phyloP scores from a whole-genome alignment of 2,113 vertebrate genomes.

The Trematocara zebra region DNA sequence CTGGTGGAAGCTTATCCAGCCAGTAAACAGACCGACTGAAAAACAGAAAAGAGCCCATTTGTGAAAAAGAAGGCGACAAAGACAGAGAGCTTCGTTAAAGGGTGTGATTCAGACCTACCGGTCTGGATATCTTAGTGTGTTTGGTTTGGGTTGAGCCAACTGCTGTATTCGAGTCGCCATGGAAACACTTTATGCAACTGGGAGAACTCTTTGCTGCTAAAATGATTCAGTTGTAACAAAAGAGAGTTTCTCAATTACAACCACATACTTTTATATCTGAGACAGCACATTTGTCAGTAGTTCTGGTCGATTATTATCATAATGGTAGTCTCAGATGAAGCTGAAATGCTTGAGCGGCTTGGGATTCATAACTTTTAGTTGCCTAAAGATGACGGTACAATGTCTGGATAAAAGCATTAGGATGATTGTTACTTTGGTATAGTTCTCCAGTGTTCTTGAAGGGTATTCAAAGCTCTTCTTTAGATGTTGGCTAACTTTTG shows the following conservation, averaged over 20 bases:
- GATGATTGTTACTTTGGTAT: not conserved
- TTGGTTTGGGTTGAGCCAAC: constrained; percentile 56
- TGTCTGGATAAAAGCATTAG: not conserved
- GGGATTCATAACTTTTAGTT: not conserved
- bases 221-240: not conserved
- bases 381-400: not conserved
- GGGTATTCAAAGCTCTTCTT: not conserved
- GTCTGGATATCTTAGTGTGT: constrained; percentile 55
- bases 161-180: constrained; percentile 53
- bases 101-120: constrained; percentile 26
- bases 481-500: not conserved
- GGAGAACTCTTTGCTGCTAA: not conserved
- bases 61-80: not conserved
- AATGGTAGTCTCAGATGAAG: not conserved
- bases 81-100: not conserved
- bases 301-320: not conserved
- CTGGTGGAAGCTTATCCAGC: constrained; percentile 57
- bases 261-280: not conserved
- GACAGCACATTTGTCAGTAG: not conserved
- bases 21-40: constrained; percentile 68
- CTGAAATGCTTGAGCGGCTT: not conserved
- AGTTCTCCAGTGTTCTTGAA: not conserved
- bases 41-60: not conserved
- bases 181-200: not conserved
- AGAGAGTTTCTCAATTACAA: not conserved